A percentile compares a stretch with the other conserved stretches of the same genome.
phyloP scores from a whole-genome alignment of 2,888 invertebrate genomes.

The Osmoderma eremita region DNA sequence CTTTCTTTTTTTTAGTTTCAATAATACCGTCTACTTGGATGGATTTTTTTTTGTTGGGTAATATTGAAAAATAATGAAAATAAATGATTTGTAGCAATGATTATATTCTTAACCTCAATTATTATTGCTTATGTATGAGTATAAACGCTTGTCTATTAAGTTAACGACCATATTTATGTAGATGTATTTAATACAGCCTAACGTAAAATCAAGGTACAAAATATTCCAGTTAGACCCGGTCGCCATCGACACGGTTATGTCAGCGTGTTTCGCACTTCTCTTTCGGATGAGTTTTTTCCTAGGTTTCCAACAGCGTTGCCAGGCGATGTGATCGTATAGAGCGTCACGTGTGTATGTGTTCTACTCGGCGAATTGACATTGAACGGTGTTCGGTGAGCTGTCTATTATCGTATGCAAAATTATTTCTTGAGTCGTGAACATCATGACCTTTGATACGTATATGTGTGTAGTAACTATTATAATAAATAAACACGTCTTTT shows the following conservation, averaged over 20 bases:
- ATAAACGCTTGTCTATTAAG: too few relatives aligned
- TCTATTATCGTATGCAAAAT: constrained; percentile 43
- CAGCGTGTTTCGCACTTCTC: background rate
- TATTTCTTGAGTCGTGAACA: constrained; percentile 41
- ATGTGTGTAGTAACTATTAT: constrained; percentile 2
- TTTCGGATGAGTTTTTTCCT: constrained; percentile 15
- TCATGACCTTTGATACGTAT: constrained; percentile 38
- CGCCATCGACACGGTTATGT: background rate
- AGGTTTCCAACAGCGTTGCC: constrained; percentile 32
- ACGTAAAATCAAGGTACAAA: constrained; percentile 23
- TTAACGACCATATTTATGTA: background rate
- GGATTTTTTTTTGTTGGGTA: too few relatives aligned
- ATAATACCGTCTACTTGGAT: too few relatives aligned
- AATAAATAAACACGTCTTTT: too few relatives aligned
- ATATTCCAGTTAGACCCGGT: constrained; percentile 37
- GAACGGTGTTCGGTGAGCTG: constrained; percentile 24
- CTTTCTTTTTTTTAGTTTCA: too few relatives aligned
- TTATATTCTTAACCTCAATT: too few relatives aligned
- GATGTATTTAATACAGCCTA: background rate
- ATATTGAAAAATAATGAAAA: too few relatives aligned
- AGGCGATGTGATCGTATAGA: background rate
- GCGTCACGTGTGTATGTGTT: constrained; percentile 35
- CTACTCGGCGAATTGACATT: constrained; percentile 38
- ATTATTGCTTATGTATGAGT: too few relatives aligned
- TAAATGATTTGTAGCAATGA: too few relatives aligned